Evolutionary conservation across 2,888 invertebrate species (phyloP), one percentile per base, ranked within the genome.

Genomic region (Eupithecia insigniata): DNA sequence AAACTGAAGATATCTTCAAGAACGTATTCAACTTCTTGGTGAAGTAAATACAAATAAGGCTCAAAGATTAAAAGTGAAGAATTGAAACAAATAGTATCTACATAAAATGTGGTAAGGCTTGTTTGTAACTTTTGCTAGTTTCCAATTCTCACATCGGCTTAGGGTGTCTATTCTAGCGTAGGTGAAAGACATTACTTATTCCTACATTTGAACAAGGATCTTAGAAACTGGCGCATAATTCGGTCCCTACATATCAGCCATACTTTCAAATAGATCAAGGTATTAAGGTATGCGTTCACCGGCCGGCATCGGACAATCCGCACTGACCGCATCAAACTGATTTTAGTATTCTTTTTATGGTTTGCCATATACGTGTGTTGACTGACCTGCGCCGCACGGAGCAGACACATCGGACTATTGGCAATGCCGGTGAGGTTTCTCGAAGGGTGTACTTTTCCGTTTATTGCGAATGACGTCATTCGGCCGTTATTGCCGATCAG

Each of bases 61-160:
- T 60, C n/a, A 60, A 18, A 8, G 8, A 28, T 12, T 30, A 18
- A 1, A 22, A 60, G 60, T 30, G 18, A 30, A 60, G 30, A 60
- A 30, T 30, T 22, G 14, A 26, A 43, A 1, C n/a, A n/a, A 46
- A 26, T 51, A 55, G 12, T 55, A 3, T 55, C 55, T 26, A 30
- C 60, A 30, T 18, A 60, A 60, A 60, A 60, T 60, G 60, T 60
- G 60, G 60, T 60, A 60, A 60, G 60, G 60, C 18, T 60, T 30
- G 30, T 30, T 60, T 30, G 60, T 30, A 30, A 60, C 28, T 30
- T 28, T 28, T 60, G 8, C 60, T 60, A 30, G 18, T 60, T 60
- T 60, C 18, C 60, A 60, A 22, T 3, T 22, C 51, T 55, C 55
- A 26, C 12, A 22, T 3, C 22, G 12, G n/a, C 51, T 4, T 46